Evolutionary conservation across 2,113 vertebrate species (phyloP).

Genomic region (Onychostruthus taczanowskii): DNA sequence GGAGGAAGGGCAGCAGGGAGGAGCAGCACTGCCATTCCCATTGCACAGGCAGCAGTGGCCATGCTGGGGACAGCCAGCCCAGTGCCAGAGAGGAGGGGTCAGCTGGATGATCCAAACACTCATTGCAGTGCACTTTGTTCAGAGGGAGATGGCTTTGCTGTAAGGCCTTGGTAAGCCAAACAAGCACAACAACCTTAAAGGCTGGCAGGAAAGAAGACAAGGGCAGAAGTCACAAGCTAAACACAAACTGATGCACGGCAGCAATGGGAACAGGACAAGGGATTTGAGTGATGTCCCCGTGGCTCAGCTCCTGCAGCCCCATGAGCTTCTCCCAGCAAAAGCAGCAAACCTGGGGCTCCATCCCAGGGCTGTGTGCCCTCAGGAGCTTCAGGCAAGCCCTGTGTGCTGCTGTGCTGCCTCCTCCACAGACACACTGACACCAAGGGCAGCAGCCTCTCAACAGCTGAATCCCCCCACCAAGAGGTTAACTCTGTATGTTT

Average conservation of each 20-base stretch:
- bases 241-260: neutral
- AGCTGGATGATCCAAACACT: neutral
- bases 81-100: neutral
- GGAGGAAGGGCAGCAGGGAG: neutral
- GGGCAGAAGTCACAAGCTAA: neutral
- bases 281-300: fast-evolving
- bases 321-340: neutral
- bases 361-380: neutral
- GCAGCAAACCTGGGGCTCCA: neutral
- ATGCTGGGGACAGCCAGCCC: neutral
- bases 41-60: neutral
- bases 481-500: neutral
- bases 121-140: neutral
- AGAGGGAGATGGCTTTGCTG: neutral
- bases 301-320: neutral
- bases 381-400: neutral
- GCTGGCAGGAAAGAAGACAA: neutral
- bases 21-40: neutral
- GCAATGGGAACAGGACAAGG: neutral
- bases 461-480: neutral
- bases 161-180: neutral
- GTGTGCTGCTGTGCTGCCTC: neutral
- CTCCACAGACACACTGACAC: neutral
- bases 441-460: neutral
- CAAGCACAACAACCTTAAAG: neutral